Evolutionary conservation across 1,140 invertebrate genomes (phyloP).

Genomic region (Drosophila ogumai): DNA sequence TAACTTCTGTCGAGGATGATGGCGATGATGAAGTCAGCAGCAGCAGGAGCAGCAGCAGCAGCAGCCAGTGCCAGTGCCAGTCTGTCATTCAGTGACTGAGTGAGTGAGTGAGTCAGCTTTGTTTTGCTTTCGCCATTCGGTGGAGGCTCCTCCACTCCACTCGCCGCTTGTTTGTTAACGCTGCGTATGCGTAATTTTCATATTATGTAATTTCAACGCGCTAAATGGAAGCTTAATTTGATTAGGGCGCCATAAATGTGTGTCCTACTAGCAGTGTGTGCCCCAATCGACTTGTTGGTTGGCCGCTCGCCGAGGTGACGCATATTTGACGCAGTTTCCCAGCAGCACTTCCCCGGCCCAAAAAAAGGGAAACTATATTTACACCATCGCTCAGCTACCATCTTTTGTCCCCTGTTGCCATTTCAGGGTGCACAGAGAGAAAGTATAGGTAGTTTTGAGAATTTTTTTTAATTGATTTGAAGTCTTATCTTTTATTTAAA

Average conservation of each 20-base stretch:
- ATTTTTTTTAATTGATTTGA: background rate
- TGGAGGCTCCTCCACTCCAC: slow-evolving; percentile 12
- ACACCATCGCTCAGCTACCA: slow-evolving; percentile 18
- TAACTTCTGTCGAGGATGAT: slow-evolving; percentile 62
- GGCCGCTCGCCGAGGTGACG: slow-evolving; percentile 50
- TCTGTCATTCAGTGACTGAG: slow-evolving; percentile 33
- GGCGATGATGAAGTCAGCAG: slow-evolving; percentile 70
- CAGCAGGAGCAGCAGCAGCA: slow-evolving; percentile 32
- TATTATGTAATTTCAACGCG: slow-evolving; percentile 76
- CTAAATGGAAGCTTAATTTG: slow-evolving; percentile 80
- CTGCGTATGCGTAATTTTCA: slow-evolving; percentile 79
- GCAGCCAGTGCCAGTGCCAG: slow-evolving; percentile 21
- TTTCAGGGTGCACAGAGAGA: slow-evolving; percentile 15
- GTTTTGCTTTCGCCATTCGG: slow-evolving; percentile 30
- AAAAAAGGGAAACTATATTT: slow-evolving; percentile 38
- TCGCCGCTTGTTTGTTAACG: slow-evolving; percentile 46
- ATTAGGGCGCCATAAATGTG: slow-evolving; percentile 76
- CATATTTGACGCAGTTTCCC: slow-evolving; percentile 65
- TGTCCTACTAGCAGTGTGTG: slow-evolving; percentile 40
- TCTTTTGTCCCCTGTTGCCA: slow-evolving; percentile 12
- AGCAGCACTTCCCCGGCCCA: slow-evolving; percentile 18
- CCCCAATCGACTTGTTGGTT: slow-evolving; percentile 45
- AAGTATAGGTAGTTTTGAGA: background rate
- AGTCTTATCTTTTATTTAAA: background rate
- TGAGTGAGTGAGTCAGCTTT: slow-evolving; percentile 61